phyloP scores from a whole-genome alignment of 2,888 invertebrate species.

The Drymonia ruficornis region DNA sequence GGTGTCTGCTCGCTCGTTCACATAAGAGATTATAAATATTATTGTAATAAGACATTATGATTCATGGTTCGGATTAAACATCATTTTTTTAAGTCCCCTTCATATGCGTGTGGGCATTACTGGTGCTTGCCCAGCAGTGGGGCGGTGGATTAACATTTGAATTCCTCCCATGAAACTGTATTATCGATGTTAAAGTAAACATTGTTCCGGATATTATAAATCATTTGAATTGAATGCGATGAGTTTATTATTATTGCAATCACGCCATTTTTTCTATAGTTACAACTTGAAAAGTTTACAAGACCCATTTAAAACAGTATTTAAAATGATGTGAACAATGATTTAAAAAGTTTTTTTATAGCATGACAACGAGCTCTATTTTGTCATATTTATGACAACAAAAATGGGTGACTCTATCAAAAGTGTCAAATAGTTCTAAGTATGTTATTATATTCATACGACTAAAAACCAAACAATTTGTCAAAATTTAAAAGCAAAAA shows the following conservation, averaged over 20 bases:
- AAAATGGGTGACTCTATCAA: no score
- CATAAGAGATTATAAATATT: conserved; percentile 58
- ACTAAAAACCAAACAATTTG: not conserved
- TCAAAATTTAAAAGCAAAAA: not conserved
- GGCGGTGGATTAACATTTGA: conserved; percentile 12
- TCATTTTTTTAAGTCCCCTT: conserved; percentile 38
- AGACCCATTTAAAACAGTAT: no score
- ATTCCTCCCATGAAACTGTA: not conserved
- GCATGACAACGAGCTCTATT: no score
- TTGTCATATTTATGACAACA: no score
- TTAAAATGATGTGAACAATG: no score
- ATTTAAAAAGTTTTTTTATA: no score
- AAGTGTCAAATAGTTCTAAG: no score
- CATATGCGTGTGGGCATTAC: conserved; percentile 33
- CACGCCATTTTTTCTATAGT: no score
- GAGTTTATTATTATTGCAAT: no score
- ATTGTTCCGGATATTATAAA: not conserved
- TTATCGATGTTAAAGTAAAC: not conserved
- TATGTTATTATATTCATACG: no score
- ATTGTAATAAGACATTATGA: conserved; percentile 51
- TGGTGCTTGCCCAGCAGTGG: conserved; percentile 26
- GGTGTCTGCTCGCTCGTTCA: conserved; percentile 44
- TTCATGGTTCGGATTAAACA: conserved; percentile 52
- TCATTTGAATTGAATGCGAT: not conserved
- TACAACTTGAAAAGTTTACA: no score